phyloP scores from a whole-genome alignment of 1,140 invertebrate genomes.

The Leptopilina boulardi region DNA sequence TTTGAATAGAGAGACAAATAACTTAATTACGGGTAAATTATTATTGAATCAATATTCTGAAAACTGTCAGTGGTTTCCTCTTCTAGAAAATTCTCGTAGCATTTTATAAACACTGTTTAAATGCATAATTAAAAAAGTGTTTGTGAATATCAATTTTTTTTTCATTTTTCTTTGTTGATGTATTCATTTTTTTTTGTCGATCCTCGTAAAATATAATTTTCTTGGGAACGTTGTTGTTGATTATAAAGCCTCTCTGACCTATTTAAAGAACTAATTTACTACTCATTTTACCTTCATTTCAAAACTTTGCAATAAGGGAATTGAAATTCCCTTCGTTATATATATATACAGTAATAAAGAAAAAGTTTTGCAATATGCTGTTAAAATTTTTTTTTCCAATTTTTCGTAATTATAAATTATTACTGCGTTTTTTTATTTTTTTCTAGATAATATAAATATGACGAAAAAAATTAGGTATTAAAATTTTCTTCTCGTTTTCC shows the following conservation, averaged over 20 bases:
- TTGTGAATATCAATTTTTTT: background rate
- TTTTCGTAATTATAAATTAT: background rate
- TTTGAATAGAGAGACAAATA: background rate
- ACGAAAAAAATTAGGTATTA: too few relatives aligned
- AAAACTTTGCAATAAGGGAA: background rate
- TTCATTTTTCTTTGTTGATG: background rate
- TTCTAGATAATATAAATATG: too few relatives aligned
- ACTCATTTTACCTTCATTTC: background rate
- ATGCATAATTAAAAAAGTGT: background rate
- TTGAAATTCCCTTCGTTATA: background rate
- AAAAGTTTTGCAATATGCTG: background rate
- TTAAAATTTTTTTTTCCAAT: background rate
- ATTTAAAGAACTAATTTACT: conserved; percentile 1
- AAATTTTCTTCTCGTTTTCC: too few relatives aligned
- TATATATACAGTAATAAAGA: background rate
- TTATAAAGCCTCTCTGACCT: conserved; percentile 7
- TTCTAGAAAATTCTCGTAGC: background rate
- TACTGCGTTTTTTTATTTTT: background rate
- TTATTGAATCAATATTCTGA: background rate
- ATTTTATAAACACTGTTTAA: background rate
- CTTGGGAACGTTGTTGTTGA: background rate
- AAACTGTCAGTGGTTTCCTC: background rate
- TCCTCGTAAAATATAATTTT: conserved; percentile 4
- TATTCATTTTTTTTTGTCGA: background rate
- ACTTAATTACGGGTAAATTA: background rate